A percentile compares a stretch with the other conserved stretches of the same genome.
Evolutionary conservation across 2,797 vertebrate genomes (phyloP).

Genomic region (Chrosomus eos): DNA sequence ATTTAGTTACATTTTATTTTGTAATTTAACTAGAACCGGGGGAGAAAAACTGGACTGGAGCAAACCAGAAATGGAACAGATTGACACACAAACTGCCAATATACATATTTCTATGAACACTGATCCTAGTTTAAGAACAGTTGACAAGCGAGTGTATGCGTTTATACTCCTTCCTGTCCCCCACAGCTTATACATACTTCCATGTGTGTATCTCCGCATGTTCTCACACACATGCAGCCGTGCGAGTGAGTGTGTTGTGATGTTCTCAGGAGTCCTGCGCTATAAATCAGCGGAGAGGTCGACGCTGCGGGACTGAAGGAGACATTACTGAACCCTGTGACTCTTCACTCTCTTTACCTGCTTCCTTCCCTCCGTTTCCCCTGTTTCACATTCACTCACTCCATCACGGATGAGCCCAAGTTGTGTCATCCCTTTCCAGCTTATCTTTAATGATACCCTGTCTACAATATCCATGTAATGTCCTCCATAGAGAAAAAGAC

Average conservation of each 20-base stretch:
- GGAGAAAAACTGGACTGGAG: neutral
- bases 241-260: constrained; percentile 17
- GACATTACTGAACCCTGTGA: constrained; percentile 41
- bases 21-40: neutral
- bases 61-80: neutral
- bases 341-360: constrained; percentile 41
- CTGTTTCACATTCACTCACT: constrained; percentile 14
- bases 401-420: constrained; percentile 8
- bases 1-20: neutral
- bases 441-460: constrained; percentile 29
- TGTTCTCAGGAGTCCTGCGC: constrained; percentile 11
- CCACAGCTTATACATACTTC: neutral
- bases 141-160: neutral
- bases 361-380: constrained; percentile 39
- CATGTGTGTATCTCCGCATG: neutral
- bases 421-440: constrained; percentile 28
- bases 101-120: neutral
- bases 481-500: constrained; percentile 9
- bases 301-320: constrained; percentile 6
- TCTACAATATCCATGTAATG: constrained; percentile 16
- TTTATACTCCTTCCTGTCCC: neutral
- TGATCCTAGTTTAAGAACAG: neutral
- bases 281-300: constrained; percentile 32
- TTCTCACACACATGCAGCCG: constrained; percentile 19
- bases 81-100: neutral